Evolutionary conservation across 2,797 vertebrate genomes (phyloP).

Genomic region (Buceros bicornis): DNA sequence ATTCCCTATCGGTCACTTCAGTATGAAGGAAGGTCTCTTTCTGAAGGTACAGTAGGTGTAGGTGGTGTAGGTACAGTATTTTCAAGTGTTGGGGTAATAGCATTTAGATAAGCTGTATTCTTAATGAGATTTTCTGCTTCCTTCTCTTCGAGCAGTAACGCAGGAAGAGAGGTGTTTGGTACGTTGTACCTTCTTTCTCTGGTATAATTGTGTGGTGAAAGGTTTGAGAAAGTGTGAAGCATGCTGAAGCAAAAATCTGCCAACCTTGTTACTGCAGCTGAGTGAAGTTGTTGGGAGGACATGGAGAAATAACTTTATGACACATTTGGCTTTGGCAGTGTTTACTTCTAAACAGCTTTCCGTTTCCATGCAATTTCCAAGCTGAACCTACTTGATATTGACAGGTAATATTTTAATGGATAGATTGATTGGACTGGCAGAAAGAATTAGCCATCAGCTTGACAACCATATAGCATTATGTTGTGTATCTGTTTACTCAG

Average conservation of each 20-base stretch:
- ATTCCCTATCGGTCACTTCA: background rate
- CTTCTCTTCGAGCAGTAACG: slow-evolving; percentile 54
- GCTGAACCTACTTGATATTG: slow-evolving; percentile 74
- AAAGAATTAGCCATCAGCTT: slow-evolving; percentile 80
- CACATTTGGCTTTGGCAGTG: slow-evolving; percentile 16
- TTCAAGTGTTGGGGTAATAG: slow-evolving; percentile 5
- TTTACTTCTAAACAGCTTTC: slow-evolving; percentile 73
- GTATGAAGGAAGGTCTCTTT: background rate
- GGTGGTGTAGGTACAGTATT: background rate
- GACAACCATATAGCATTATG: slow-evolving; percentile 77
- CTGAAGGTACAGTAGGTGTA: background rate
- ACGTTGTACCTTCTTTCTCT: slow-evolving; percentile 39
- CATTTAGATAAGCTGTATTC: slow-evolving; percentile 67
- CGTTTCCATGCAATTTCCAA: slow-evolving; percentile 65
- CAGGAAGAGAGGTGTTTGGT: background rate
- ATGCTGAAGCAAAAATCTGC: slow-evolving; percentile 38
- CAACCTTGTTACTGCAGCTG: background rate
- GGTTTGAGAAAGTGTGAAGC: slow-evolving; percentile 24
- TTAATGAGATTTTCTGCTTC: slow-evolving; percentile 75
- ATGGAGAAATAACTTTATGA: background rate
- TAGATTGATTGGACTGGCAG: slow-evolving; percentile 80
- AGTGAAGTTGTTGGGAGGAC: slow-evolving; percentile 26
- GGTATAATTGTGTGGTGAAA: slow-evolving; percentile 29
- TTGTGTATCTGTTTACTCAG: slow-evolving; percentile 84
- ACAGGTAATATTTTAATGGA: slow-evolving; percentile 82